Evolutionary conservation across 1,140 invertebrate species (phyloP), one percentile per base, ranked within the genome.

Genomic region (Neotoxoptera formosana): DNA sequence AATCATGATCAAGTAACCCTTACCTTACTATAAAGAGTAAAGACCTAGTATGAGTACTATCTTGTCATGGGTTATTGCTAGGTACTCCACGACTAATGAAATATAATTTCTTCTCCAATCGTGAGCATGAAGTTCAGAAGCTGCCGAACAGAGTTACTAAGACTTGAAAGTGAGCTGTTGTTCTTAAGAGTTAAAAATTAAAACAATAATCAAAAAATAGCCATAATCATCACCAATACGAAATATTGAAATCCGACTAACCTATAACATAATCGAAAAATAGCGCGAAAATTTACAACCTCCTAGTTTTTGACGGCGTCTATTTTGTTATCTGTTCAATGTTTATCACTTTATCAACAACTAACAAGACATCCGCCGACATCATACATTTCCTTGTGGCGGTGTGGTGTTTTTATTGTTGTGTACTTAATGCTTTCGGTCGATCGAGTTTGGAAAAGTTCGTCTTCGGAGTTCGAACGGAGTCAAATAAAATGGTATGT

Each of bases 211-310:
- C 51, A 53, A 51, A n/a, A n/a, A n/a, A n/a, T n/a, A n/a, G n/a
- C n/a, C n/a, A n/a, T n/a, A n/a, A n/a, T n/a, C n/a, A n/a, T n/a
- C n/a, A n/a, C n/a, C n/a, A n/a, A n/a, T n/a, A n/a, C n/a, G 41
- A 41, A 41, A 41, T 41, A 41, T 41, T 21, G 67, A 76, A 76
- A 76, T 45, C 23, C 34, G 4, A 23, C 1, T 88, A 88, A 88
- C 86, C 86, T 88, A 41, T 41, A 51, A 51, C 17, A 48, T 53
- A 25, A 11, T 14, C 4, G 21, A 53, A 56, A 89, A 89, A 53
- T 89, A n/a, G 87, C 87, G 87, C 48, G 87, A 89, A 89, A 21
- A 56, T 53, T 53, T 89, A 89, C 34, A 89, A 89, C 51, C 34
- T 89, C 87, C 51, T 6, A 36, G 87, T 20, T 34, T 8, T 34